Conservation (phyloP, 1,140 invertebrate species). For the Aphelinus atriplicis region DNA sequence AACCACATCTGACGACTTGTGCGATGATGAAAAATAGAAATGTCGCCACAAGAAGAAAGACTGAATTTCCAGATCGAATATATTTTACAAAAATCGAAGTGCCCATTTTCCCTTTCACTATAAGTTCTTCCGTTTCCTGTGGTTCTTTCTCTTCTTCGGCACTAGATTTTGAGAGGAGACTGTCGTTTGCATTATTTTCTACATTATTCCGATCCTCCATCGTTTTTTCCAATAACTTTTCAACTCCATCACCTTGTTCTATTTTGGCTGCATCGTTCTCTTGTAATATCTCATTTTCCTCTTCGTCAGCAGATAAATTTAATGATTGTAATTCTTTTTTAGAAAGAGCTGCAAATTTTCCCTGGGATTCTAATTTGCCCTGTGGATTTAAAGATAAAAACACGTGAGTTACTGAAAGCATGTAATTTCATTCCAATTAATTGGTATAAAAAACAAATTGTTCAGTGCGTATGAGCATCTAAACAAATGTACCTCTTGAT, state of each 20-base stretch:
- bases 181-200: not conserved
- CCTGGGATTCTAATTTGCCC: constrained; percentile 36
- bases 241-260: not conserved
- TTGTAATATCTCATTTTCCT: constrained; percentile 46
- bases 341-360: constrained; percentile 31
- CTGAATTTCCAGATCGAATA: constrained; percentile 67
- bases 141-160: constrained; percentile 52
- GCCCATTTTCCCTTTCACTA: constrained; percentile 69
- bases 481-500: no score
- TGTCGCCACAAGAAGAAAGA: constrained; percentile 60
- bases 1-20: constrained; percentile 65
- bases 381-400: constrained; percentile 3
- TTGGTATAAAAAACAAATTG: no score
- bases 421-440: not conserved
- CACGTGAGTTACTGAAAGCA: not conserved
- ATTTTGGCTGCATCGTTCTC: not conserved
- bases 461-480: no score
- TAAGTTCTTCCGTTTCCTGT: constrained; percentile 69
- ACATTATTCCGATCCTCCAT: not conserved
- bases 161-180: not conserved
- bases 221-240: no score
- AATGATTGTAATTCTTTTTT: constrained; percentile 31
- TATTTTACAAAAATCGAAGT: constrained; percentile 66
- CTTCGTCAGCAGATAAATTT: constrained; percentile 26
- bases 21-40: constrained; percentile 61